Base-by-base conservation (phyloP, 2,888 invertebrate genomes). In the Uropetala carovei region DNA sequence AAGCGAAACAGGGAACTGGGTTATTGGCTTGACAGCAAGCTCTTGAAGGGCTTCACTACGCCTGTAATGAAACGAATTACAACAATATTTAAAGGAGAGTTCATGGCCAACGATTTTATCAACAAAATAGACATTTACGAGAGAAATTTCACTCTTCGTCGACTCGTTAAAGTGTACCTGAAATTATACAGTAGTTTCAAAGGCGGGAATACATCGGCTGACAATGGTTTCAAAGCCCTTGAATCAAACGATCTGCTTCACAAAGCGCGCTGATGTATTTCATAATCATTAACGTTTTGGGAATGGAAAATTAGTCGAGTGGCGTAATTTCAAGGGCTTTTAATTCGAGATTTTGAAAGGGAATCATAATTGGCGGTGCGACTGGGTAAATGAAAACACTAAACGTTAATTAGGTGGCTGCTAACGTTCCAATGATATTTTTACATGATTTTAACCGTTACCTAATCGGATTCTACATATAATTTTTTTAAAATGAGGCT, bases 1-100 rank as follows among this genome's bases (percentile, higher is more conserved):
- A 92, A 98, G 95, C n/a, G 97, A 96, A 58, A 97, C 96, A 43
- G 98, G 98, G 95, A 98, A 99, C 95, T 97, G 98, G 56, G 97
- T 97, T 92, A 98, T 96, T 13, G 98, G 98, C 94, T 98, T 98
- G 59, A 99, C 98, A n/a, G 98, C 98, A 93, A 98, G 97, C 94
- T 98, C 98, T 94, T 97, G 97, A 93, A 97, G 94, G 83, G 97
- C 97, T 68, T 96, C 95, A 93, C 97, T 96, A 94, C 97, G 96
- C 95, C 98, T 97, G 95, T 92, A 96, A 96, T 92, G 94, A 93
- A 93, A 92, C 75, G 93, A 75, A 93, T 91, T 56, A 89, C 27
- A 83, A 56, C 58, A 92, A 22, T 5, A 43, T 43, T 4, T 27
- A 27, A 11, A 27, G 27, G 10, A 7, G 27, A 27, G 27, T 27